phyloP scores from a whole-genome alignment of 2,888 invertebrate genomes.

The Ectobius pallidus region DNA sequence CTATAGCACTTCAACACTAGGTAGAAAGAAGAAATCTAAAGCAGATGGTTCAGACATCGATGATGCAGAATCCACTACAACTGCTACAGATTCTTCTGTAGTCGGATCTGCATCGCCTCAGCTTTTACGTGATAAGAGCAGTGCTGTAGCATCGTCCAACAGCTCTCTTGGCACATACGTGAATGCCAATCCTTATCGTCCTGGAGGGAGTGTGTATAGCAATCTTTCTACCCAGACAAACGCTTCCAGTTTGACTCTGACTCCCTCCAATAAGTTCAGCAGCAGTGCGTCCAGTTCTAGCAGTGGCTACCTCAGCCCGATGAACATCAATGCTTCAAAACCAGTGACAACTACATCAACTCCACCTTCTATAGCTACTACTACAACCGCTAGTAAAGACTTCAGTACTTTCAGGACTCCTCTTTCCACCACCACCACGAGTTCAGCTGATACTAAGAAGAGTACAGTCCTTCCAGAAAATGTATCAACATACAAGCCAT shows the following conservation, averaged over 20 bases:
- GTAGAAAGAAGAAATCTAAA: constrained; percentile 65
- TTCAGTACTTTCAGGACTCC: constrained; percentile 38
- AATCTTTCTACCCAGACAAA: constrained; percentile 43
- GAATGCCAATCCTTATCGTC: constrained; percentile 47
- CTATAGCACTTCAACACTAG: constrained; percentile 78
- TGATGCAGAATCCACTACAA: constrained; percentile 44
- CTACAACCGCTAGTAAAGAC: constrained; percentile 37
- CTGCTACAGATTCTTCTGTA: constrained; percentile 32
- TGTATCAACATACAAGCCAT: constrained; percentile 48
- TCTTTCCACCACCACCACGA: constrained; percentile 38
- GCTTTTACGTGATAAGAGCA: constrained; percentile 24
- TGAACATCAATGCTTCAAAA: constrained; percentile 54
- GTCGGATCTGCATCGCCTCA: constrained; percentile 31
- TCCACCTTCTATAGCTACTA: constrained; percentile 29
- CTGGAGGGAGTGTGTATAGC: constrained; percentile 46
- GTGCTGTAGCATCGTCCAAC: constrained; percentile 46
- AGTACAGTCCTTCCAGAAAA: constrained; percentile 46
- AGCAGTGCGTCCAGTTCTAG: constrained; percentile 66
- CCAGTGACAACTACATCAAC: constrained; percentile 40
- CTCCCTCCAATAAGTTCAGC: constrained; percentile 60
- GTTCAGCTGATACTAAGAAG: constrained; percentile 46
- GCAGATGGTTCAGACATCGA: constrained; percentile 53
- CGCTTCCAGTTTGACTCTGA: constrained; percentile 55
- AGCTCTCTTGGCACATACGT: constrained; percentile 61
- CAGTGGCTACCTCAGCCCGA: constrained; percentile 75